Conservation (phyloP, 2,888 invertebrate species). For the Scrobipalpa atriplicella region DNA sequence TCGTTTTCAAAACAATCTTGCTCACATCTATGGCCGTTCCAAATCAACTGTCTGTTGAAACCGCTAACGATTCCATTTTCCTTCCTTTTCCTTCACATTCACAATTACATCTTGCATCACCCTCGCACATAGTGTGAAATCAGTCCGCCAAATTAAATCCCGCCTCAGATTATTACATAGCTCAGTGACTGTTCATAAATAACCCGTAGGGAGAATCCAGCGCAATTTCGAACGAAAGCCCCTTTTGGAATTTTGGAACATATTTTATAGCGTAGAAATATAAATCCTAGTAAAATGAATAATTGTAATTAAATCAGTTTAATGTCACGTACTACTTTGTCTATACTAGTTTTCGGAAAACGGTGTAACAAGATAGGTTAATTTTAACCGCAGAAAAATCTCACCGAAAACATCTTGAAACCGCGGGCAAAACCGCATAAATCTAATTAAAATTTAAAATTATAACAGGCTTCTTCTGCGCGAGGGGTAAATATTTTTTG, state of each 20-base stretch:
- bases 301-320: too few species aligned
- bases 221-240: constrained; percentile 41
- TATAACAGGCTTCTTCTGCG: too few species aligned
- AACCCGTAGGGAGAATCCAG: constrained; percentile 62
- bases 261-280: background rate
- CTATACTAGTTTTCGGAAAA: too few species aligned
- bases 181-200: constrained; percentile 88
- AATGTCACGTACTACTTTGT: too few species aligned
- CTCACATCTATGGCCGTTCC: background rate
- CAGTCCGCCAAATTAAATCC: constrained; percentile 89
- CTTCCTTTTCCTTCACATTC: constrained; percentile 41
- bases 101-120: constrained; percentile 43
- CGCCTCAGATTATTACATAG: constrained; percentile 88
- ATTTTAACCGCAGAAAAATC: too few species aligned
- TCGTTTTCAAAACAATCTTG: background rate
- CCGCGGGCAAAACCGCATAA: too few species aligned
- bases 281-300: too few species aligned
- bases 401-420: too few species aligned
- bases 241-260: constrained; percentile 42
- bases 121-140: constrained; percentile 83
- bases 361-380: too few species aligned
- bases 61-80: constrained; percentile 65
- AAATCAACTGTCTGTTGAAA: constrained; percentile 53
- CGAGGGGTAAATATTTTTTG: too few species aligned
- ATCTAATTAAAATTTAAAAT: too few species aligned